Evolutionary conservation across 1,140 invertebrate genomes (phyloP), one percentile per base, ranked within the genome.

Genomic region (Scaptomyza pallida): DNA sequence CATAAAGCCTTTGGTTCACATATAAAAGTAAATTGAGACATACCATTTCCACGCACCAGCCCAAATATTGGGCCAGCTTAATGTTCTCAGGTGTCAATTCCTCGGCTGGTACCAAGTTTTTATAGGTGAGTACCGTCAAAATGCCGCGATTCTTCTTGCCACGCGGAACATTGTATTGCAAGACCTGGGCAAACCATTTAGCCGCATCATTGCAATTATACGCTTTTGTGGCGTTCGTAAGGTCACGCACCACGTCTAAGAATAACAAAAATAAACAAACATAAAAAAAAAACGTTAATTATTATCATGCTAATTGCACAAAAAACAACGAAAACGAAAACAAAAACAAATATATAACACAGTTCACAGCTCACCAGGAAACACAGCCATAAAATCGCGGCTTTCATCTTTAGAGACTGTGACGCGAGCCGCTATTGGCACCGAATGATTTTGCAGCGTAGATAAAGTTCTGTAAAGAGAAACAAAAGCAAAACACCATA

Each of bases 41-140:
- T 92, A 98, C 97, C 94, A 98, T 94, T 95, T 99, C 98, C 47
- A 97, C 93, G 91, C 97, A 98, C 98, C 98, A 99, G 60, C 97
- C 98, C 79, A 99, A 92, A 67, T 98, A 95, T 69, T 96, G 95
- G 0, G 96, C 96, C 21, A 95, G 86, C 78, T 95, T 94, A 30
- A 98, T 91, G 78, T 97, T 96, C 78, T 98, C 96, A 0, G 95
- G 94, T 1, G 95, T 96, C 2, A 95, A 89, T 48, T 94, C 71
- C 47, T 86, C 48, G 0, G 69, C 44, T 41, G 94, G 92, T 0
- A 91, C 92, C 6, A 99, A 89, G 90, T 95, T 93, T 90, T 95
- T 95, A 86, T 97, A 98, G 0, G 97, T 94, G 13, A 95, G 92
- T 0, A 97, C 94, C 0, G 97, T 94, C 0, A 96, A 93, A 48